Percentiles rank a stretch among this genome's conserved stretches.
These are phyloP conservation scores for Thecocarcelia acutangulata DNA, from an alignment of 2,888 invertebrate genomes.

Conservation along the genomic window DNA sequence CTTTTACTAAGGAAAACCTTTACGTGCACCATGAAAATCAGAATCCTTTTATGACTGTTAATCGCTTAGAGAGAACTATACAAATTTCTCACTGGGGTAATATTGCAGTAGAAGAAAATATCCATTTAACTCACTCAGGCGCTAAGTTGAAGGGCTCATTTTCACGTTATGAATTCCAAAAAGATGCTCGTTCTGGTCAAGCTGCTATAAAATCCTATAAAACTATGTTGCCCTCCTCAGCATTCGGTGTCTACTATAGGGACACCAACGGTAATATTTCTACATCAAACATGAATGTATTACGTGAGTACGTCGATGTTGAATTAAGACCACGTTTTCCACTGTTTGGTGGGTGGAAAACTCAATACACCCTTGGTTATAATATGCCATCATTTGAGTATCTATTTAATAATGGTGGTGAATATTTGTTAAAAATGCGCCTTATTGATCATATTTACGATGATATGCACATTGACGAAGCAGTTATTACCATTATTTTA, in stretches of 20 bases:
- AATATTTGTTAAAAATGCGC: conserved; percentile 94
- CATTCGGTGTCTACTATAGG: conserved; percentile 95
- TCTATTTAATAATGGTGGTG: conserved; percentile 89
- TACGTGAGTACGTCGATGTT: conserved; percentile 96
- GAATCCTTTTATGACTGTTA: conserved; percentile 96
- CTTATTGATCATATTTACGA: conserved; percentile 98
- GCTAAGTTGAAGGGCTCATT: conserved; percentile 96
- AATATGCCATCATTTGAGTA: conserved; percentile 99
- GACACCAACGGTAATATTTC: conserved; percentile 99
- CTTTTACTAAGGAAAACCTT: conserved; percentile 85
- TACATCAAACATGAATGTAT: conserved; percentile 94
- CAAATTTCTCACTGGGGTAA: conserved; percentile 99
- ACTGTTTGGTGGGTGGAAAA: conserved; percentile 99
- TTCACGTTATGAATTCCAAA: conserved; percentile 98
- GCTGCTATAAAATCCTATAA: conserved; percentile 96
- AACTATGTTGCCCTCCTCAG: conserved; percentile 92
- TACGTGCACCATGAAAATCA: conserved; percentile 97
- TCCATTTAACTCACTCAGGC: conserved; percentile 95
- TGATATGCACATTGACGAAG: conserved; percentile 96
- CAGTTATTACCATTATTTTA: conserved; percentile 93
- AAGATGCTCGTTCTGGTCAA: conserved; percentile 92
- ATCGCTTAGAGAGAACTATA: conserved; percentile 90
- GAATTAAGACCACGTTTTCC: conserved; percentile 98
- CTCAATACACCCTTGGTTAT: conserved; percentile 97
- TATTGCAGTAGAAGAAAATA: conserved; percentile 96